A percentile compares a stretch with the other conserved stretches of the same genome.
Conservation (phyloP, 2,113 vertebrate genomes). For the Grallaria varia region DNA sequence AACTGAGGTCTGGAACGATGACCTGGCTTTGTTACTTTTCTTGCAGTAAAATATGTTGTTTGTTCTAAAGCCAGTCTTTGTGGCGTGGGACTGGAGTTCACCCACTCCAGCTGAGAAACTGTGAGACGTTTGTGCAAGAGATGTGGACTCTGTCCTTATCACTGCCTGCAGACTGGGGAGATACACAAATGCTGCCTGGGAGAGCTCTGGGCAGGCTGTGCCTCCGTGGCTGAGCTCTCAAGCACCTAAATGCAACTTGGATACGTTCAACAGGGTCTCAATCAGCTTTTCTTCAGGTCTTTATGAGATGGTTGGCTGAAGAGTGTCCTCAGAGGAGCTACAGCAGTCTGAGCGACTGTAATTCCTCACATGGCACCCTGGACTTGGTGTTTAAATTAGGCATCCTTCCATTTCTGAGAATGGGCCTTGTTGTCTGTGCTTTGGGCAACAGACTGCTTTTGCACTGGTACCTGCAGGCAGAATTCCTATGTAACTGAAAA, state of each 20-base stretch:
- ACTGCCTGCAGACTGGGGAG: neutral
- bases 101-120: neutral
- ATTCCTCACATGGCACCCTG: neutral
- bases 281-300: neutral
- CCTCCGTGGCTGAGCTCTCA: neutral
- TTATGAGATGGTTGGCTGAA: neutral
- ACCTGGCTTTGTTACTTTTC: neutral
- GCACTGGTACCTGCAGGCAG: no score
- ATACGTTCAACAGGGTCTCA: fast-evolving
- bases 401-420: neutral
- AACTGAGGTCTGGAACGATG: neutral
- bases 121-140: neutral
- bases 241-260: no score
- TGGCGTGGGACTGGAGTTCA: neutral
- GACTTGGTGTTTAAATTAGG: neutral
- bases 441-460: no score
- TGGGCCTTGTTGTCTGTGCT: no score
- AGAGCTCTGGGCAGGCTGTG: neutral
- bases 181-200: neutral
- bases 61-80: neutral
- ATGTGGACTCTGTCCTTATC: fast-evolving
- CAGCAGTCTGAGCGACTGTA: fast-evolving
- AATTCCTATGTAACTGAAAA: no score
- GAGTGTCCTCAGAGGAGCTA: neutral
- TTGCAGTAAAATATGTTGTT: neutral